Conservation (phyloP, 2,797 vertebrate species). For the Rhinogobio ventralis region DNA sequence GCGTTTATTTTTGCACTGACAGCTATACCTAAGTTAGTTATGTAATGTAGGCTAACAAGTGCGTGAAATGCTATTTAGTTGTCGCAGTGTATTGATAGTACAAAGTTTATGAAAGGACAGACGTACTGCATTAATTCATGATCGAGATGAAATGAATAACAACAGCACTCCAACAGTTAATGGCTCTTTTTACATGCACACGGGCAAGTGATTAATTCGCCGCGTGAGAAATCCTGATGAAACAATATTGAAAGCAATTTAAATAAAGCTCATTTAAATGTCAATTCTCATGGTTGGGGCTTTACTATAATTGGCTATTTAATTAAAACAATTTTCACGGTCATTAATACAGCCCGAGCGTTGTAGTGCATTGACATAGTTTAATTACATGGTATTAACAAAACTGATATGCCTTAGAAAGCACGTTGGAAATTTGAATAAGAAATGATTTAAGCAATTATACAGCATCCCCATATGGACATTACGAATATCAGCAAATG, state of each 20-base stretch:
- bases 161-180: conserved; percentile 88
- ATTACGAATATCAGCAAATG: conserved; percentile 85
- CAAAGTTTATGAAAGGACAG: conserved; percentile 21
- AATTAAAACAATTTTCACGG: conserved; percentile 99
- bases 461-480: conserved; percentile 94
- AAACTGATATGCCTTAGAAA: conserved; percentile 99
- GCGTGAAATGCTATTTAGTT: not conserved
- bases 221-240: conserved; percentile 98
- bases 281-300: conserved; percentile 99
- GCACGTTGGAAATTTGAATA: conserved; percentile 91
- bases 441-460: conserved; percentile 99
- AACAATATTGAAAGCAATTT: conserved; percentile 99
- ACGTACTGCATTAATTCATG: conserved; percentile 79
- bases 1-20: not conserved
- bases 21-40: not conserved
- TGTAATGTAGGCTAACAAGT: not conserved
- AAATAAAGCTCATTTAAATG: conserved; percentile 99
- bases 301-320: conserved; percentile 99
- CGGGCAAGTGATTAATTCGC: conserved; percentile 88
- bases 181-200: conserved; percentile 75
- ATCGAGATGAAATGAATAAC: conserved; percentile 87
- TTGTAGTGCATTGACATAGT: conserved; percentile 99
- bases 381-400: conserved; percentile 99
- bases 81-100: not conserved
- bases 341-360: conserved; percentile 99